A percentile compares a stretch with the other conserved stretches of the same genome.
Conservation (phyloP, 2,888 invertebrate genomes). For the Busseola fusca region DNA sequence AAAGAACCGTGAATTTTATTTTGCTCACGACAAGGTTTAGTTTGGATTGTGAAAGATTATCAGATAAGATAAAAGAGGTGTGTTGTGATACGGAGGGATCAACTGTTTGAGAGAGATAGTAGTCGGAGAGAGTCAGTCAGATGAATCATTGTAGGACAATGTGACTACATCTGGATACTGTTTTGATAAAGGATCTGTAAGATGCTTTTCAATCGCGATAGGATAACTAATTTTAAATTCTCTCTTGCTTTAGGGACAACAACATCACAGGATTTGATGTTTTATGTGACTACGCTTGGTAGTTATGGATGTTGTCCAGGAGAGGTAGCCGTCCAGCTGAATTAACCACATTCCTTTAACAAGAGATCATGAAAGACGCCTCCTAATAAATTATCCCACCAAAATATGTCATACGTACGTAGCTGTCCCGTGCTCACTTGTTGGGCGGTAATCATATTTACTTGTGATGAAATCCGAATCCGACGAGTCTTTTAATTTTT, state of each 20-base stretch:
- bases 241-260: background rate
- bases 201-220: background rate
- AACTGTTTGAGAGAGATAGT: slow-evolving; percentile 36
- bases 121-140: background rate
- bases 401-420: too few species aligned
- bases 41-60: slow-evolving; percentile 22
- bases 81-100: slow-evolving; percentile 35
- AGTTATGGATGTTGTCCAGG: too few species aligned
- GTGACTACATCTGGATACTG: slow-evolving; percentile 29
- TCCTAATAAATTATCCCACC: too few species aligned
- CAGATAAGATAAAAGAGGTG: slow-evolving; percentile 51
- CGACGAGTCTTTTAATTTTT: too few species aligned
- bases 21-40: background rate
- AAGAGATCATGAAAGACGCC: too few species aligned
- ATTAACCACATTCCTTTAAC: too few species aligned
- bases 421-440: too few species aligned
- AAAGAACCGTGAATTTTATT: slow-evolving; percentile 6
- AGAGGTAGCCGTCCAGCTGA: too few species aligned
- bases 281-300: too few species aligned
- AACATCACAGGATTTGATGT: too few species aligned
- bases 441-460: too few species aligned
- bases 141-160: slow-evolving; percentile 31
- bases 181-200: slow-evolving; percentile 10
- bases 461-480: too few species aligned
- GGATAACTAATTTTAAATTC: background rate